A percentile compares a stretch with the other conserved stretches of the same genome.
Evolutionary conservation across 2,113 vertebrate species (phyloP).

Genomic region (Pseudopodoces humilis): DNA sequence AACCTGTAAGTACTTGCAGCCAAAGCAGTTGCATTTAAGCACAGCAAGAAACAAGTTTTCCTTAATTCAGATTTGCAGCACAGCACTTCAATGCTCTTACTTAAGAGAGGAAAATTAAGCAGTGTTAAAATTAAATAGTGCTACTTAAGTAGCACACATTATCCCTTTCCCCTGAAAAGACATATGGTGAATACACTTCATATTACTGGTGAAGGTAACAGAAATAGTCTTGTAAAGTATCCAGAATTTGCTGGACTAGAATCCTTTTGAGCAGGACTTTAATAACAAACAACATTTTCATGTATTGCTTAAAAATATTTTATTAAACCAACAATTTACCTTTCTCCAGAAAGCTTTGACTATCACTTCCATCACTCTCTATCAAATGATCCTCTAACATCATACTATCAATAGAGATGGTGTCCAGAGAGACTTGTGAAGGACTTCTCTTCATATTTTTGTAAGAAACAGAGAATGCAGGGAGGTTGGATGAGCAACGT

Average conservation of each 20-base stretch:
- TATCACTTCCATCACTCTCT: slow-evolving; percentile 90
- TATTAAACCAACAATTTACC: slow-evolving; percentile 70
- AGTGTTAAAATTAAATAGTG: neutral
- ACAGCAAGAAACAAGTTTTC: neutral
- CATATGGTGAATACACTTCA: neutral
- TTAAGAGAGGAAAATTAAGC: neutral
- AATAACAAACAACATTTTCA: neutral
- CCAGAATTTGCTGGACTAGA: neutral
- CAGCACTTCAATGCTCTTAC: neutral
- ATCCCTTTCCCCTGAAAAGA: neutral
- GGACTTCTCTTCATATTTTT: slow-evolving; percentile 95
- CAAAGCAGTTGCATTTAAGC: neutral
- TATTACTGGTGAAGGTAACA: neutral
- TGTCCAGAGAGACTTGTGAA: slow-evolving; percentile 91
- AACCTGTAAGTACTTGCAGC: neutral
- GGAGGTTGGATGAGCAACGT: slow-evolving; percentile 80
- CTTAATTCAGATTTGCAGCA: neutral
- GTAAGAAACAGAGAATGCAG: slow-evolving; percentile 84
- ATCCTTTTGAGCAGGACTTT: neutral
- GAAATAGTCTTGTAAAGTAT: neutral
- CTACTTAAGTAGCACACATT: neutral
- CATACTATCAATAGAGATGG: slow-evolving; percentile 93
- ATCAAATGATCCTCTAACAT: slow-evolving; percentile 80
- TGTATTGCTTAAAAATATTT: neutral
- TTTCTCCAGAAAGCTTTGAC: slow-evolving; percentile 84